Evolutionary conservation across 2,888 invertebrate species (phyloP).

Genomic region (Dascillus cervinus): DNA sequence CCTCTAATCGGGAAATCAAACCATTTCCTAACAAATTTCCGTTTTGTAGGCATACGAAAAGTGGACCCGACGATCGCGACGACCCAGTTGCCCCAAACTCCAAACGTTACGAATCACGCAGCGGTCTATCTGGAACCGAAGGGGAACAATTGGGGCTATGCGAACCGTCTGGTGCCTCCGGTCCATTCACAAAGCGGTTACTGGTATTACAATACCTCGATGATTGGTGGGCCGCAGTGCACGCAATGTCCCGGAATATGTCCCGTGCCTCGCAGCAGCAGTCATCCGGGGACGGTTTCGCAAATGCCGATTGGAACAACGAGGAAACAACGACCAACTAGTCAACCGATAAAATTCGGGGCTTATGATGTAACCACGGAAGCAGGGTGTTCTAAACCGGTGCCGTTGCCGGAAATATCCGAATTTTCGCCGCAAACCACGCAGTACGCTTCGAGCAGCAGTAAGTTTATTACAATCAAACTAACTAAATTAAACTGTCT

Average conservation of each 20-base stretch:
- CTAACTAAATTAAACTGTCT: background rate
- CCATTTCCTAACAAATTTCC: conserved; percentile 3
- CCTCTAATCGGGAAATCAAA: too few species aligned
- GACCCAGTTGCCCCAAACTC: conserved; percentile 28
- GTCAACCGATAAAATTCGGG: conserved; percentile 39
- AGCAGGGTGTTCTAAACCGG: conserved; percentile 30
- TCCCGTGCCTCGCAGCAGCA: conserved; percentile 40
- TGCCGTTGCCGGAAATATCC: conserved; percentile 45
- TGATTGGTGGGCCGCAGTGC: conserved; percentile 35
- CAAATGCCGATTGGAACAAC: conserved; percentile 15
- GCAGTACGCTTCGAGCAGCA: conserved; percentile 58
- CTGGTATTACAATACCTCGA: conserved; percentile 33
- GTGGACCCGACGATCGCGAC: conserved; percentile 30
- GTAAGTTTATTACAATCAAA: conserved; percentile 38
- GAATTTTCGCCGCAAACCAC: conserved; percentile 44
- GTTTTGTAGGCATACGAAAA: conserved; percentile 36
- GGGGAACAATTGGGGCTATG: conserved; percentile 45
- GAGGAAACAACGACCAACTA: conserved; percentile 40
- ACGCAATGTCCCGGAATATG: conserved; percentile 41
- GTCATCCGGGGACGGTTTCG: conserved; percentile 32
- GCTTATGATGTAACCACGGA: conserved; percentile 31
- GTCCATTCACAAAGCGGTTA: conserved; percentile 32
- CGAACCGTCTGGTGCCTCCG: conserved; percentile 38
- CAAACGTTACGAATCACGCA: conserved; percentile 37
- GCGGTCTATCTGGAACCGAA: conserved; percentile 46